A percentile compares a stretch with the other conserved stretches of the same genome.
phyloP scores from a whole-genome alignment of 2,113 vertebrate genomes.

The Lichenostomus cassidix region DNA sequence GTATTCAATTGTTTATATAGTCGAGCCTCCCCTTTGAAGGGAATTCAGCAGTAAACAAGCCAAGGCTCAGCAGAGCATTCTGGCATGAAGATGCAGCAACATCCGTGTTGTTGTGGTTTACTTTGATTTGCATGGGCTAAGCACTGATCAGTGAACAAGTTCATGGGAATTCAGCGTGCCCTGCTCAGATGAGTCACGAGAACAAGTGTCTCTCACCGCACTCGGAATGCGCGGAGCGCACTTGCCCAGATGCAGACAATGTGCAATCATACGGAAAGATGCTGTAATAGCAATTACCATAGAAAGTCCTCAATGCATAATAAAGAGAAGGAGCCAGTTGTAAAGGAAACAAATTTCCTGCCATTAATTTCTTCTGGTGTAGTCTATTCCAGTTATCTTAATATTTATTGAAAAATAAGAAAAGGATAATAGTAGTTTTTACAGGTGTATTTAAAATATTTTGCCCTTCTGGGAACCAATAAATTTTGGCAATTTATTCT shows the following conservation, averaged over 20 bases:
- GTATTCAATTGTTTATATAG: slow-evolving; percentile 21
- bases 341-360: background rate
- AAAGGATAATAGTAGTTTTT: background rate
- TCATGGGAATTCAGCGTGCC: background rate
- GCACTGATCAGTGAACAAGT: background rate
- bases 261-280: background rate
- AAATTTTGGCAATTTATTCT: background rate
- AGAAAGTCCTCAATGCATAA: background rate
- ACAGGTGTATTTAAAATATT: background rate
- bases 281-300: background rate
- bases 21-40: background rate
- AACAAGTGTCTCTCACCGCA: background rate
- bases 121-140: background rate
- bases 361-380: background rate
- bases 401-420: background rate
- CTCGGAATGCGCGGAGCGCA: background rate
- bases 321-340: background rate
- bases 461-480: background rate
- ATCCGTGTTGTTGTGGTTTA: background rate
- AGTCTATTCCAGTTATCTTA: background rate
- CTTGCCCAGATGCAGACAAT: background rate
- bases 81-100: background rate
- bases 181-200: background rate
- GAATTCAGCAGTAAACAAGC: slow-evolving; percentile 23
- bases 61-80: slow-evolving; percentile 36